Base-by-base conservation (phyloP, 2,113 vertebrate genomes). In the Synchiropus splendidus region DNA sequence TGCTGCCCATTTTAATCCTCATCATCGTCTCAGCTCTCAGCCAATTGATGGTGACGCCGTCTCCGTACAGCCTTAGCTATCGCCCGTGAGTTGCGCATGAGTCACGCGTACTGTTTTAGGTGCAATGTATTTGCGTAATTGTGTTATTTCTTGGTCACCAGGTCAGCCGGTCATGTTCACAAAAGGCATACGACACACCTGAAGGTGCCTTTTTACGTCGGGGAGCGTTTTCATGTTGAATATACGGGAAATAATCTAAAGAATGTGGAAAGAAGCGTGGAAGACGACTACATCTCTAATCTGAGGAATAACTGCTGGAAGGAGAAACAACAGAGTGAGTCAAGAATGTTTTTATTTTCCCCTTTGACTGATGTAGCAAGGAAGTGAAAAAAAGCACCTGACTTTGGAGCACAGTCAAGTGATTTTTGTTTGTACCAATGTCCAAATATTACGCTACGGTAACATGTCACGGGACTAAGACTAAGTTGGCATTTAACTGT, bases 271-370 rank as follows among this genome's bases (percentile, higher is more conserved):
- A 92, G 90, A 74, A 92, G 78, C 2, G 92, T 98, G 58, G 94
- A 98, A 82, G 93, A 98, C 59, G 95, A 98, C 80, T 98, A 94
- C 47, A 89, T 98, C 58, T 89, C 90, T 51, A 98, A 90, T 53
- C 86, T 98, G 63, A 86, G 93, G 75, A 98, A 98, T 82, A 98
- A 98, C 67, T 98, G 95, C 65, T 98, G 95, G 95, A 95, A 93
- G 57, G 95, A 98, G 72, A 92, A 91, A 59, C 94, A 98, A 62
- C 92, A 96, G 70, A 97, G 95, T 98, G 83, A 87, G 95, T 82
- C 44, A 1, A 12, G 15, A 5, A 4, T 5, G 21, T 27, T 27
- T 27, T 8, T 27, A 8, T 27, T 5, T 27, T 27, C 21, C 8
- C 21, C 8, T 4, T 27, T 27, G n/a, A n/a, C n/a, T n/a, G n/a